phyloP scores from a whole-genome alignment of 2,888 invertebrate species.

The Pycnomerus fuliginosus region DNA sequence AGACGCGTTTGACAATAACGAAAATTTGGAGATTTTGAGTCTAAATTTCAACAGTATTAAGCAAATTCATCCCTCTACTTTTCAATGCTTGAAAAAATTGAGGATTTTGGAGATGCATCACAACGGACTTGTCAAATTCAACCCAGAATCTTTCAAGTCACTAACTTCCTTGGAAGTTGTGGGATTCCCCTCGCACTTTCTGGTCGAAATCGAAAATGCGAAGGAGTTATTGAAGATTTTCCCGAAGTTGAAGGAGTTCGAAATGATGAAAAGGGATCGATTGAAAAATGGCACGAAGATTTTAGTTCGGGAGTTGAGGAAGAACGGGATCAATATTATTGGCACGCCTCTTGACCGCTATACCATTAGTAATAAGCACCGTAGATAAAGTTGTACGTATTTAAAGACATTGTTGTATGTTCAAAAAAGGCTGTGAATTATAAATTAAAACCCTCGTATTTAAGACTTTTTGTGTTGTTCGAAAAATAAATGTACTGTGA shows the following conservation, averaged over 20 bases:
- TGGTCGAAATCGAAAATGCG: neutral
- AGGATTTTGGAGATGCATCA: conserved; percentile 12
- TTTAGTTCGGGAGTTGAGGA: conserved; percentile 1
- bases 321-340: conserved; percentile 3
- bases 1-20: conserved; percentile 4
- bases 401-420: no score
- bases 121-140: conserved; percentile 4
- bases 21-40: conserved; percentile 8
- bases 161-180: conserved; percentile 7
- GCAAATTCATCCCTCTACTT: conserved; percentile 6
- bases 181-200: conserved; percentile 6
- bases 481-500: no score
- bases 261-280: conserved; percentile 5
- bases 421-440: no score
- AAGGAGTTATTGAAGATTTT: conserved; percentile 1
- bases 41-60: conserved; percentile 7
- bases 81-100: conserved; percentile 4
- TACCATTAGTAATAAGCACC: no score
- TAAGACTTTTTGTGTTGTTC: no score
- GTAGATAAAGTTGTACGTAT: no score
- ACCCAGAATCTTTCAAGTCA: conserved; percentile 1
- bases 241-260: conserved; percentile 8
- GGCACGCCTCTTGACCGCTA: conserved; percentile 10
- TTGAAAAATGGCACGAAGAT: neutral
- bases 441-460: no score